A percentile compares a stretch with the other conserved stretches of the same genome.
Conservation (phyloP, 2,113 vertebrate species). For the Lichenostomus cassidix region DNA sequence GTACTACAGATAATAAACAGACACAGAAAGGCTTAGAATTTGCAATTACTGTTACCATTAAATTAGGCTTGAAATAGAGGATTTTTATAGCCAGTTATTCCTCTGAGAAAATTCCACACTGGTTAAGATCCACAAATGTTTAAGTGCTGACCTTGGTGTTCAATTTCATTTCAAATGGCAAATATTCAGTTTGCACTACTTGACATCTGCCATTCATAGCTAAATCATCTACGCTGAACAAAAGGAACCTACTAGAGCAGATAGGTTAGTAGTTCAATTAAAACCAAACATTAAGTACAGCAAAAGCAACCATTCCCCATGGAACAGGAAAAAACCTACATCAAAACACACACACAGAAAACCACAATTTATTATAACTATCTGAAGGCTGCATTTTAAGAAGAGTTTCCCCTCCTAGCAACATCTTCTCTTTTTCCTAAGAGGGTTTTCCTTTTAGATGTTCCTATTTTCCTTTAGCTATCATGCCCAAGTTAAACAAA, state of each 20-base stretch:
- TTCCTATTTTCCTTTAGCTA: neutral
- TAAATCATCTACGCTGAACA: neutral
- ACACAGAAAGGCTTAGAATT: neutral
- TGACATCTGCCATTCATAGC: constrained; percentile 1
- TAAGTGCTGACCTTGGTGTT: neutral
- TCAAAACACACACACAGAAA: neutral
- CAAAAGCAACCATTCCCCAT: neutral
- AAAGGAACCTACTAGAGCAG: neutral
- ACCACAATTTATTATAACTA: neutral
- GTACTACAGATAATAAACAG: neutral
- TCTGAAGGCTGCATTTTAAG: neutral
- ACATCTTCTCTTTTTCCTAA: neutral
- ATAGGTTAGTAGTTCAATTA: neutral
- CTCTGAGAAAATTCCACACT: neutral
- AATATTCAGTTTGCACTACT: constrained; percentile 21
- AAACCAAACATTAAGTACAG: neutral
- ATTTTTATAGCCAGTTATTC: neutral
- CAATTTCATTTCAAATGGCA: constrained; percentile 31
- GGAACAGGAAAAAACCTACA: neutral
- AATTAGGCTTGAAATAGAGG: neutral
- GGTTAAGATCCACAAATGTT: neutral
- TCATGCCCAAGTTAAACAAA: neutral
- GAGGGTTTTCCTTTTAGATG: neutral
- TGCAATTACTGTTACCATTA: neutral
- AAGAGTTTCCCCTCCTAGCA: neutral